These are phyloP conservation scores for Phrynosoma blainvillii DNA, from an alignment of 2,113 vertebrate species.

Conservation along the genomic window DNA sequence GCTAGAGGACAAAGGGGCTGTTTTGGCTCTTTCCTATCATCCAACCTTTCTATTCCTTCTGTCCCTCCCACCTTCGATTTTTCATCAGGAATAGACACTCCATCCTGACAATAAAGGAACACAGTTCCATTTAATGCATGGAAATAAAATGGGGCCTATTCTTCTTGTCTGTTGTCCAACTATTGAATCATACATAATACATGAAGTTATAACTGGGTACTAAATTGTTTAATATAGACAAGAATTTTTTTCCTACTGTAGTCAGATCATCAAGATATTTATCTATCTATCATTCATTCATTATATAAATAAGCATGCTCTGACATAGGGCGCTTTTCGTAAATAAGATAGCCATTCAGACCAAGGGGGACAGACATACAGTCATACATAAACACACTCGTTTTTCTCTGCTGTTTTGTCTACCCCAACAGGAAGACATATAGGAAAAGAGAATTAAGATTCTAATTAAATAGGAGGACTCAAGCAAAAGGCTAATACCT, in stretches of 20 bases:
- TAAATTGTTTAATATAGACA: neutral
- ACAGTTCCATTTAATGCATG: neutral
- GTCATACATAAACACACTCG: neutral
- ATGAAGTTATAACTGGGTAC: neutral
- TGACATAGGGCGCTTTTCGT: neutral
- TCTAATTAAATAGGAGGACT: neutral
- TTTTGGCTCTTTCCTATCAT: neutral
- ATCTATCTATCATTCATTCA: no score
- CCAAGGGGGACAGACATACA: neutral
- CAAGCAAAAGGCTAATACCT: slow-evolving; percentile 74
- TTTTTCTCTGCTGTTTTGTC: neutral
- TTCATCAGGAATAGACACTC: neutral
- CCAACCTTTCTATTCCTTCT: neutral
- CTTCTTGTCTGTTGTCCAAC: neutral
- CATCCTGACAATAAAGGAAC: neutral
- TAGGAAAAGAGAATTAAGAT: neutral
- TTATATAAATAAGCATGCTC: no score
- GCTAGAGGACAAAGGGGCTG: neutral
- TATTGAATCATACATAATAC: neutral
- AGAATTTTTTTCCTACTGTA: neutral
- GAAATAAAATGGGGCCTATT: neutral
- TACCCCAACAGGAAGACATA: neutral
- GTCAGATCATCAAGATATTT: neutral
- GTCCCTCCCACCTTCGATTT: neutral
- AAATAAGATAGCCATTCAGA: neutral